These are phyloP conservation scores for Nymphalis polychloros DNA, from an alignment of 2,888 invertebrate species.

Conservation along the genomic window DNA sequence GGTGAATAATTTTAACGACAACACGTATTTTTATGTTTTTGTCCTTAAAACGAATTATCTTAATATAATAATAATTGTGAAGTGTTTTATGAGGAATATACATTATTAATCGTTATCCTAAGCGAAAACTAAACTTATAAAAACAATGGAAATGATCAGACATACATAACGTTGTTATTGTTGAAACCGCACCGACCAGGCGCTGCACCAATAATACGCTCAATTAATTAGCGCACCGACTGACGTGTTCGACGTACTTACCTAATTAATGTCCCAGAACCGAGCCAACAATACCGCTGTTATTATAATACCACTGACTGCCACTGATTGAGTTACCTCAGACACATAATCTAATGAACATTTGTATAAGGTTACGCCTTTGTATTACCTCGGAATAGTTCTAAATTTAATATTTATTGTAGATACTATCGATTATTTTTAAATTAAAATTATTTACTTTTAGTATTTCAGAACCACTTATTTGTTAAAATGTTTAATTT, in stretches of 20 bases:
- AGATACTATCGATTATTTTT: background rate
- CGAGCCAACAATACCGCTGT: constrained; percentile 59
- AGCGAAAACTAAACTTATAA: background rate
- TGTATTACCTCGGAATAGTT: constrained; percentile 22
- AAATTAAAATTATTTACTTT: background rate
- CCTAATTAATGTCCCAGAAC: constrained; percentile 73
- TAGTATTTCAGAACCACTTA: no score
- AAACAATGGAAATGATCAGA: constrained; percentile 24
- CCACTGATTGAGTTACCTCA: constrained; percentile 62
- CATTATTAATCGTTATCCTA: no score
- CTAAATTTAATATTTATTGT: background rate
- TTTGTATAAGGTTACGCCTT: constrained; percentile 26
- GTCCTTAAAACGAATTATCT: no score
- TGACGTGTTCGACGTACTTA: constrained; percentile 71
- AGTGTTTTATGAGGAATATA: no score
- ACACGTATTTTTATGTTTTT: background rate
- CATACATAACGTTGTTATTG: constrained; percentile 33
- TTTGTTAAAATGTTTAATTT: no score
- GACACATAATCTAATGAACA: constrained; percentile 51
- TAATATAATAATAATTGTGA: no score
- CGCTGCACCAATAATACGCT: constrained; percentile 71
- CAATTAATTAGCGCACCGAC: constrained; percentile 71
- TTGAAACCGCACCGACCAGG: constrained; percentile 60
- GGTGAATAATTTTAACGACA: no score
- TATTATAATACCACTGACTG: constrained; percentile 61